A percentile compares a stretch with the other conserved stretches of the same genome.
These are phyloP conservation scores for Amblyjoppa fuscipennis DNA, from an alignment of 2,888 invertebrate genomes.

Conservation along the genomic window DNA sequence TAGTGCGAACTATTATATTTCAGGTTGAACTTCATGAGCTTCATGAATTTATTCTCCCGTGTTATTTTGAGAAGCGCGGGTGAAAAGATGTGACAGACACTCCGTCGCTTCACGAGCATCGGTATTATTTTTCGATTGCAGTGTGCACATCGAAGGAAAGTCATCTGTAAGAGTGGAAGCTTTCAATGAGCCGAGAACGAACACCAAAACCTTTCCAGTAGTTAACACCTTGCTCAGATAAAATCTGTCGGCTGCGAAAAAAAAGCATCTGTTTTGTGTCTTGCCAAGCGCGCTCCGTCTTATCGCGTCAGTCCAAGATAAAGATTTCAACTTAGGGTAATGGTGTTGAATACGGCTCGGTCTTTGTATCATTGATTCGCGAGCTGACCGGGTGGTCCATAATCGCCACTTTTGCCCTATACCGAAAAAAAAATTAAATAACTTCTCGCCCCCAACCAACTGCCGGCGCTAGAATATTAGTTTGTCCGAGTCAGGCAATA, in stretches of 20 bases:
- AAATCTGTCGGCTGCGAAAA: conserved; percentile 15
- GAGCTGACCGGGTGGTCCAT: no score
- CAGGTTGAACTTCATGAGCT: neutral
- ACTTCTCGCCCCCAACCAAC: neutral
- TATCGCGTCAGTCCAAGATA: neutral
- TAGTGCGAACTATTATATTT: neutral
- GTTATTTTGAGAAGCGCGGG: conserved; percentile 26
- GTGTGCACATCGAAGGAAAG: conserved; percentile 20
- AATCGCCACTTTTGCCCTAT: no score
- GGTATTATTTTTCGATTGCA: conserved; percentile 47
- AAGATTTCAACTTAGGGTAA: no score
- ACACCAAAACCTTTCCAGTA: neutral
- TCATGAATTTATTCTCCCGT: neutral
- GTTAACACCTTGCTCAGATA: conserved; percentile 48
- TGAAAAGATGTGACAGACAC: neutral
- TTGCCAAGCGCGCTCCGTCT: neutral
- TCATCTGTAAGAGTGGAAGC: neutral
- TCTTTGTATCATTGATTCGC: no score
- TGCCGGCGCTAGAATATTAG: neutral
- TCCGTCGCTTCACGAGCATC: neutral
- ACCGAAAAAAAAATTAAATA: neutral
- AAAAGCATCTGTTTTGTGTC: neutral
- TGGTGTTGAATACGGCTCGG: no score
- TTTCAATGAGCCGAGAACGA: neutral
- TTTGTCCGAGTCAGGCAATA: neutral